Evolutionary conservation across 1,140 invertebrate species (phyloP).

Genomic region (Rhopalosiphum padi): DNA sequence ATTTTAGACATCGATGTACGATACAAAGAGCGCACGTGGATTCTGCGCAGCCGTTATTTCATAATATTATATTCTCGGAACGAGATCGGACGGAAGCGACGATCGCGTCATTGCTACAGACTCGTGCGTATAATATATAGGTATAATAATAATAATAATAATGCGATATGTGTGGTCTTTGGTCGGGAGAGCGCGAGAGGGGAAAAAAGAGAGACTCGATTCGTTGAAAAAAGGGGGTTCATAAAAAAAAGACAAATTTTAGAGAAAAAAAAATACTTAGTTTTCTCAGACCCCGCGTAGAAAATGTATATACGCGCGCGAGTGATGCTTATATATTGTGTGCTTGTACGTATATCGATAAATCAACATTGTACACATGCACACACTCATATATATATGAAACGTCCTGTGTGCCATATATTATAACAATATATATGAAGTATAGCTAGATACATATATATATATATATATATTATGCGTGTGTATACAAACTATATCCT

Average conservation of each 20-base stretch:
- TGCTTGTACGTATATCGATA: neutral
- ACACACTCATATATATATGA: neutral
- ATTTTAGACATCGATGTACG: neutral
- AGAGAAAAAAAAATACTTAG: neutral
- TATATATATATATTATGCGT: neutral
- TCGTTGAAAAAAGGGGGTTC: neutral
- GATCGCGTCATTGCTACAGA: neutral
- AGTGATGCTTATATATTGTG: neutral
- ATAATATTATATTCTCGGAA: neutral
- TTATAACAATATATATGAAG: no score
- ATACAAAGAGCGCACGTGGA: neutral
- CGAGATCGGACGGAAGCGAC: neutral
- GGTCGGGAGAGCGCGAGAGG: no score
- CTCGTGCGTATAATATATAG: neutral
- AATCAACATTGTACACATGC: neutral
- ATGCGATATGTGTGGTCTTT: neutral
- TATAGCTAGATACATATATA: no score
- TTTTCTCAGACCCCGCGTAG: neutral
- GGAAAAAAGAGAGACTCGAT: neutral
- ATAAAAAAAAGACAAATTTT: neutral
- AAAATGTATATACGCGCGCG: neutral
- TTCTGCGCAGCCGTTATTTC: neutral
- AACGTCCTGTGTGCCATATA: neutral
- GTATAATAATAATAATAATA: neutral
- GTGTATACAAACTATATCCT: neutral